Evolutionary conservation across 37 sponge, comb jelly and placozoan genomes (phyloP).

Genomic region (Sycon ciliatum): DNA sequence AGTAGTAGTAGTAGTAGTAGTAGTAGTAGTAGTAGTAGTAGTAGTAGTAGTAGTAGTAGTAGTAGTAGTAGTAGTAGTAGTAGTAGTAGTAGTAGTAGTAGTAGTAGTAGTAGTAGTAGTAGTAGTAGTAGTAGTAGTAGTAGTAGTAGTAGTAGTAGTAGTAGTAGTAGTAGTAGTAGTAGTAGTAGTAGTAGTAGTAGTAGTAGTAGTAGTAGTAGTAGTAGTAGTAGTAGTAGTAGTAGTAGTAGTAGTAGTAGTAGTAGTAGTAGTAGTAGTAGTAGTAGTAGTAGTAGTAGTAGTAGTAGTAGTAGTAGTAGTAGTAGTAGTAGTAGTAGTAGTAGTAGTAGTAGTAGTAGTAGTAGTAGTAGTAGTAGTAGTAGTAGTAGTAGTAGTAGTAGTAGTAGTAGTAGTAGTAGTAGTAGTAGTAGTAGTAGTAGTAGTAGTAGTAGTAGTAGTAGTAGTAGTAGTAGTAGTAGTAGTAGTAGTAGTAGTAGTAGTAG

Average conservation of each 20-base stretch:
- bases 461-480: slow-evolving; percentile 8
- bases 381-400: slow-evolving; percentile 6
- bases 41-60: slow-evolving; percentile 8
- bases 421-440: slow-evolving; percentile 8
- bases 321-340: slow-evolving; percentile 6
- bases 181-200: slow-evolving; percentile 8
- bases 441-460: slow-evolving; percentile 6
- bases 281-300: slow-evolving; percentile 8
- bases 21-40: slow-evolving; percentile 6
- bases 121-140: slow-evolving; percentile 8
- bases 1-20: slow-evolving; percentile 8
- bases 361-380: slow-evolving; percentile 8
- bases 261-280: slow-evolving; percentile 6
- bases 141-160: slow-evolving; percentile 6
- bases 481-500: slow-evolving; percentile 8
- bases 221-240: slow-evolving; percentile 8
- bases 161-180: slow-evolving; percentile 8
- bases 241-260: slow-evolving; percentile 8
- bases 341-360: slow-evolving; percentile 8
- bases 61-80: slow-evolving; percentile 8
- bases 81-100: slow-evolving; percentile 6
- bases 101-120: slow-evolving; percentile 8
- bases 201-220: slow-evolving; percentile 6
- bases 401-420: slow-evolving; percentile 8
- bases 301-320: slow-evolving; percentile 8